Percentiles rank a stretch among this genome's conserved stretches.
phyloP scores from a whole-genome alignment of 2,113 vertebrate genomes.

The Gadus chalcogrammus region DNA sequence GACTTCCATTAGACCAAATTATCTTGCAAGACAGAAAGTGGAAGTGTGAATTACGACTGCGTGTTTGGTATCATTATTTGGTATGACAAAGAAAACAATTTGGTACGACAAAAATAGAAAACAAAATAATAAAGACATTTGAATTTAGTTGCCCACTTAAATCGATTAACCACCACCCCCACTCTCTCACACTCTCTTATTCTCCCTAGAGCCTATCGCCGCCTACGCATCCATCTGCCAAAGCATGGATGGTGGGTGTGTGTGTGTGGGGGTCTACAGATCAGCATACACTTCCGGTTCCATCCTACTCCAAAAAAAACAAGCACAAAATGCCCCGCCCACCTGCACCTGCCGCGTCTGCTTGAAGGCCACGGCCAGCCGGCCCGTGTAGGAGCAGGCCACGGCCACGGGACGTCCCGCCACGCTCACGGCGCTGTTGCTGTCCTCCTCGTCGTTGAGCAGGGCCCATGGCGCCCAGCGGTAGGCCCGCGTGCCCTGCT shows the following conservation, averaged over 20 bases:
- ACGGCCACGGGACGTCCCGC: slow-evolving; percentile 91
- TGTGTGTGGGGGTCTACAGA: background rate
- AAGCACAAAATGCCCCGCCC: background rate
- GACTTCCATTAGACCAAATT: background rate
- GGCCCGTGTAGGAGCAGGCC: slow-evolving; percentile 95
- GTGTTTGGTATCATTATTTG: too few relatives aligned
- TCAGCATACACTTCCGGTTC: background rate
- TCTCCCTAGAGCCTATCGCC: too few relatives aligned
- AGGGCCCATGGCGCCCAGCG: slow-evolving; percentile 91
- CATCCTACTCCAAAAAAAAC: background rate
- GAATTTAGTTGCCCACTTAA: too few relatives aligned
- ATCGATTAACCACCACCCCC: too few relatives aligned
- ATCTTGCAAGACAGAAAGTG: too few relatives aligned
- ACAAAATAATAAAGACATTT: too few relatives aligned
- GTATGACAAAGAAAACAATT: too few relatives aligned
- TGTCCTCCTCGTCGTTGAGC: slow-evolving; percentile 93
- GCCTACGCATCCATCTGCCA: too few relatives aligned
- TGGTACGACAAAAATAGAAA: too few relatives aligned
- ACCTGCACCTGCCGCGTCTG: slow-evolving; percentile 75
- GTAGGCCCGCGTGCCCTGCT: slow-evolving; percentile 68
- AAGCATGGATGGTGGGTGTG: background rate
- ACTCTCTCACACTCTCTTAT: too few relatives aligned
- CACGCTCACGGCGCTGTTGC: slow-evolving; percentile 87
- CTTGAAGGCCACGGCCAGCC: slow-evolving; percentile 93
- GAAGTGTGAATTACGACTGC: too few relatives aligned